Base-by-base conservation (phyloP, 2,113 vertebrate species). In the Nibea coibor region DNA sequence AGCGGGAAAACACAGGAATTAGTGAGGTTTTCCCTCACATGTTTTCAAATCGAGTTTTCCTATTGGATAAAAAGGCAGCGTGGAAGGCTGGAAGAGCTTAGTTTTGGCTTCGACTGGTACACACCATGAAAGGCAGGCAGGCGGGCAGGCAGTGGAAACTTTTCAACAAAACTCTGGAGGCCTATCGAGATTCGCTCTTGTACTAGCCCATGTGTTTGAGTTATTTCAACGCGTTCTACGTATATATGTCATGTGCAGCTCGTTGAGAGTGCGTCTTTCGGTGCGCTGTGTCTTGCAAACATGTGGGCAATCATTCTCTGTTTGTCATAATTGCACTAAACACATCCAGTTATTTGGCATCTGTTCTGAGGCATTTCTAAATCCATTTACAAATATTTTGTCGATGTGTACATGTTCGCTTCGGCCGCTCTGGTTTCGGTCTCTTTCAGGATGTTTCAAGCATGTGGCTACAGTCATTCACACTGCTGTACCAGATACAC, bases 371-470 rank as follows among this genome's bases (percentile, higher is more conserved):
- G 80, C n/a, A 51, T 68, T 70, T 81, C 58, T 26, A 47, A 82
- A 86, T 80, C 3, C 53, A 78, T 87, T 85, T 80, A 77, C 68
- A 90, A 90, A 88, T 79, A 88, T 82, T 86, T 77, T 58, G 48
- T 68, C 39, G 12, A 62, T 42, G 80, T 10, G 69, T 66, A 88
- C 62, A 54, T 81, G 75, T 69, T 87, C 66, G 47, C 48, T 24
- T 62, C n/a, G n/a, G 77, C 57, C 3, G 7, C 81, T 87, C 80
- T 66, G 63, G 31, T 80, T 84, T 71, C 67, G 10, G 5, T 56
- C 75, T 66, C 53, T 61, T 39, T 5, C 35, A 80, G 72, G 76
- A 80, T 48, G 82, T 72, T 83, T 81, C 35, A 62, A 62, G 72
- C 74, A 71, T 83, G 72, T 84, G 89, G 61, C 69, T 63, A 22